A percentile compares a stretch with the other conserved stretches of the same genome.
These are phyloP conservation scores for Poeciliopsis presidionis DNA, from an alignment of 2,797 vertebrate species.

Conservation along the genomic window DNA sequence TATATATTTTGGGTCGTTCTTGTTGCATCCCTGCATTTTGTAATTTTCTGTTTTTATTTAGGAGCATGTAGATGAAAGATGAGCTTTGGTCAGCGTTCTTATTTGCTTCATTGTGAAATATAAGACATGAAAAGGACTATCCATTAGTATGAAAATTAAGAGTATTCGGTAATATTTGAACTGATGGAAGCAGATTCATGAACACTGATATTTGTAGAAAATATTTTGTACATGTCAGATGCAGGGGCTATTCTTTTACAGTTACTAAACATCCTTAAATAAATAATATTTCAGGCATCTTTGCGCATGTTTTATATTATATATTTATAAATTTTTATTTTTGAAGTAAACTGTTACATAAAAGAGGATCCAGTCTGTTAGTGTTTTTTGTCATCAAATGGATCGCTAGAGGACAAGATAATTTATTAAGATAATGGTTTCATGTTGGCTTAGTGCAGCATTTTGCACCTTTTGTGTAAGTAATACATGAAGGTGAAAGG, in stretches of 20 bases:
- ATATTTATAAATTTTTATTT: no score
- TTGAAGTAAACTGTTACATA: no score
- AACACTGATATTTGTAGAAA: neutral
- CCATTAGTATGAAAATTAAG: neutral
- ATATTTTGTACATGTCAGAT: conserved; percentile 36
- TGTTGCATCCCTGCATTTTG: neutral
- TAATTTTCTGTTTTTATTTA: neutral
- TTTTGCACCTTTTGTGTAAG: neutral
- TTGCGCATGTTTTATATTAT: neutral
- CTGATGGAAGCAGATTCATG: neutral
- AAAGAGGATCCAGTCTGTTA: no score
- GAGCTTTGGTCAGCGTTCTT: neutral
- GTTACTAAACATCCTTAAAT: neutral
- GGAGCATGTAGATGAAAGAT: neutral
- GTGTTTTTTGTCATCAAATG: no score
- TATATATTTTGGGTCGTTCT: neutral
- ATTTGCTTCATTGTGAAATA: neutral
- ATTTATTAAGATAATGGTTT: no score
- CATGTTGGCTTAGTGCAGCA: neutral
- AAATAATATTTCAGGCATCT: neutral
- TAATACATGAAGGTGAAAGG: neutral
- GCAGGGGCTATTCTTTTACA: conserved; percentile 49
- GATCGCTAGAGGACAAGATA: no score
- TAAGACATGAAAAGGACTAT: neutral
- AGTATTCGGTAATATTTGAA: neutral